Percentiles rank a stretch among this genome's conserved stretches.
Evolutionary conservation across 2,797 vertebrate genomes (phyloP).

Genomic region (Megaceryle alcyon): DNA sequence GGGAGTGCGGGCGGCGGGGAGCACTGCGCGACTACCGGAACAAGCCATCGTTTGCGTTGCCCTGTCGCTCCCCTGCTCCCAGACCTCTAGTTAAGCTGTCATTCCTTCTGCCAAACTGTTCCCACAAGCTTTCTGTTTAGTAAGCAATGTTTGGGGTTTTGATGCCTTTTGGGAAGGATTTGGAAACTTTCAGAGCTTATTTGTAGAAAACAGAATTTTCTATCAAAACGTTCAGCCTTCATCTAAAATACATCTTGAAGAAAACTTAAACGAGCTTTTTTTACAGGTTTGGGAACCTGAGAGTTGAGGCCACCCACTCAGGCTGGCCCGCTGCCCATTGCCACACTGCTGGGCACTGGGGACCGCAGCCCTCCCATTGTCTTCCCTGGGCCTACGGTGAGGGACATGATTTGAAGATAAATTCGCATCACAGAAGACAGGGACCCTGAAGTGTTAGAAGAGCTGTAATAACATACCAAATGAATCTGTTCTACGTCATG

Average conservation of each 20-base stretch:
- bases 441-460: background rate
- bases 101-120: rapidly evolving
- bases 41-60: rapidly evolving
- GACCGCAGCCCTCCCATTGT: rapidly evolving
- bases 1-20: rapidly evolving
- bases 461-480: background rate
- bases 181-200: background rate
- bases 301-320: no score
- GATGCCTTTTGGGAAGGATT: background rate
- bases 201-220: background rate
- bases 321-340: background rate
- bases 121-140: background rate
- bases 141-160: background rate
- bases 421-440: background rate
- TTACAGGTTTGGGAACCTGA: background rate
- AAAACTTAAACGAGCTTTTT: background rate
- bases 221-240: background rate
- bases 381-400: rapidly evolving
- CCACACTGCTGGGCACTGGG: rapidly evolving
- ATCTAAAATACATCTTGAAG: background rate
- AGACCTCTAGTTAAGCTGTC: rapidly evolving
- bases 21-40: rapidly evolving
- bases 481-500: background rate
- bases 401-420: background rate
- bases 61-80: rapidly evolving